Evolutionary conservation across 2,888 invertebrate genomes (phyloP).

Genomic region (Cheilosia pagana): DNA sequence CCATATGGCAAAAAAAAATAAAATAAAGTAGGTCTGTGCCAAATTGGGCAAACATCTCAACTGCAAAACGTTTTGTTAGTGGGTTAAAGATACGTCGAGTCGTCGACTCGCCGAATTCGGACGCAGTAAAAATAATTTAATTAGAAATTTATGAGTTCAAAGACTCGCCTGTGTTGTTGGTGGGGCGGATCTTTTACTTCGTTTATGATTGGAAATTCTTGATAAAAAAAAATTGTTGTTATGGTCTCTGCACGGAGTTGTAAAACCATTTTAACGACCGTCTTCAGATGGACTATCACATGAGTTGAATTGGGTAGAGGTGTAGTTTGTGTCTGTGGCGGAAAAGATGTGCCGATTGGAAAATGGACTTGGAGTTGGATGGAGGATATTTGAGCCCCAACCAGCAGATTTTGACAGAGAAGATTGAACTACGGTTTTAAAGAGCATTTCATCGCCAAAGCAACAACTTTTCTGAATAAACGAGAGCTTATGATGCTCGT

Average conservation of each 20-base stretch:
- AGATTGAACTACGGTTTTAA: too few species aligned
- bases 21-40: neutral
- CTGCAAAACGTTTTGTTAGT: slow-evolving; percentile 1
- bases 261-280: neutral
- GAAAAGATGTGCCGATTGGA: too few species aligned
- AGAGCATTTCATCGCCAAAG: too few species aligned
- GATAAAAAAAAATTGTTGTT: neutral
- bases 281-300: neutral
- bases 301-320: too few species aligned
- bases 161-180: neutral
- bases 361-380: too few species aligned
- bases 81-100: neutral
- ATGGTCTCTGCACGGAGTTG: neutral
- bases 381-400: too few species aligned
- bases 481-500: too few species aligned
- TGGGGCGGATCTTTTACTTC: neutral
- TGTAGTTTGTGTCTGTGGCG: too few species aligned
- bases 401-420: too few species aligned
- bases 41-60: slow-evolving; percentile 6
- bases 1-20: too few species aligned
- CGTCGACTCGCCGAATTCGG: neutral
- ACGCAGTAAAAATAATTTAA: slow-evolving; percentile 5
- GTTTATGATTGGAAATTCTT: neutral
- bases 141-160: slow-evolving; percentile 21
- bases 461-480: too few species aligned